phyloP scores from a whole-genome alignment of 1,140 invertebrate species.

The Rhyacophila brunnea region DNA sequence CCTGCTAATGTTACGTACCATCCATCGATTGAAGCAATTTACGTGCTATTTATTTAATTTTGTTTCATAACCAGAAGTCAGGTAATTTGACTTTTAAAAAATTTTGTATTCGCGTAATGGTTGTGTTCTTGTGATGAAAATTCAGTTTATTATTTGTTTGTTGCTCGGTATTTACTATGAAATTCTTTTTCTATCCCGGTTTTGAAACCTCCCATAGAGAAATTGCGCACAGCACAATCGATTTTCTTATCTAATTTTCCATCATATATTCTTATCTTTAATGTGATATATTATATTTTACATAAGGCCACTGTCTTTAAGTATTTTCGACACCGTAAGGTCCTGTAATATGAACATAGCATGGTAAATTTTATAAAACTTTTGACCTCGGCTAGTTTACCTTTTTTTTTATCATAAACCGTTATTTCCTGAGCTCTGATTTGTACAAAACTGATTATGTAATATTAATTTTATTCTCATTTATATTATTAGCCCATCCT shows the following conservation, averaged over 20 bases:
- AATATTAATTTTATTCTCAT: background rate
- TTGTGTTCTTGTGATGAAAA: constrained; percentile 23
- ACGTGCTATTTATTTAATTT: too few species aligned
- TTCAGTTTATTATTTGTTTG: background rate
- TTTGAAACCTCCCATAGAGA: background rate
- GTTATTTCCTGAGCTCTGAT: constrained; percentile 2
- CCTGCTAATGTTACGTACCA: too few species aligned
- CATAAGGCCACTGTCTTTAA: too few species aligned
- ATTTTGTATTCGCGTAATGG: constrained; percentile 9
- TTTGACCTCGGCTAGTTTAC: too few species aligned
- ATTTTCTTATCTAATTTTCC: background rate
- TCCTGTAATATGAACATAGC: too few species aligned
- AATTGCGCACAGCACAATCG: constrained; percentile 11
- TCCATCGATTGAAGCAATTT: too few species aligned
- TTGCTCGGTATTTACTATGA: background rate
- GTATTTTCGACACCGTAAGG: too few species aligned
- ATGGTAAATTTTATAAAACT: too few species aligned
- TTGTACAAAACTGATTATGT: constrained; percentile 3
- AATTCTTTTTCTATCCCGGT: background rate
- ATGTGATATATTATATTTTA: too few species aligned
- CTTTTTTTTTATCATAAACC: too few species aligned
- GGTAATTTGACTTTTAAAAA: constrained; percentile 1
- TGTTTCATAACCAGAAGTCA: too few species aligned
- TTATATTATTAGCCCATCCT: background rate
- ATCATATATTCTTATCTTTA: too few species aligned